Evolutionary conservation across 2,888 invertebrate genomes (phyloP).

Genomic region (Brachyptera risi): DNA sequence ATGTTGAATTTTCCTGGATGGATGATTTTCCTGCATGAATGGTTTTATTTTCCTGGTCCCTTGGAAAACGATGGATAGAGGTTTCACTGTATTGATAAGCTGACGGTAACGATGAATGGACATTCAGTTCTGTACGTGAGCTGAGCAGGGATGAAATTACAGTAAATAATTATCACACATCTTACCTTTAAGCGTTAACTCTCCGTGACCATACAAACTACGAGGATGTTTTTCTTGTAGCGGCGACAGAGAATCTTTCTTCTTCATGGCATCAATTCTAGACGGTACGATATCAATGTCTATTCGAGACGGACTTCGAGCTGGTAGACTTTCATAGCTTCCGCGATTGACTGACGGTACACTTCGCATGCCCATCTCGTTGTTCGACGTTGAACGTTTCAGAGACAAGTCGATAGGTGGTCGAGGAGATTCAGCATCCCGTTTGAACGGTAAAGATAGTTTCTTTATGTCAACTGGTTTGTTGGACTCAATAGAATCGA

Average conservation of each 20-base stretch:
- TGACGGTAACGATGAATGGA: too few relatives aligned
- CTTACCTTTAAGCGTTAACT: conserved; percentile 42
- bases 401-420: background rate
- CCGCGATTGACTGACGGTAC: background rate
- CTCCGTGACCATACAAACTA: conserved; percentile 33
- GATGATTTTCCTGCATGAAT: too few relatives aligned
- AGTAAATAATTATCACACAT: too few relatives aligned
- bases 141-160: too few relatives aligned
- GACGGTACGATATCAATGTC: conserved; percentile 42
- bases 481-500: background rate
- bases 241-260: conserved; percentile 33
- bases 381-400: conserved; percentile 10
- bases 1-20: too few relatives aligned
- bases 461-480: background rate
- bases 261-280: background rate
- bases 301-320: conserved; percentile 35
- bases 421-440: background rate
- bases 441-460: background rate
- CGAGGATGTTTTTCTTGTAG: conserved; percentile 46
- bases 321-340: conserved; percentile 23
- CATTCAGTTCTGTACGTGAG: too few relatives aligned
- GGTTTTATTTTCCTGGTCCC: too few relatives aligned
- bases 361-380: background rate
- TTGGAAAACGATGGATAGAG: too few relatives aligned
- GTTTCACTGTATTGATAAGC: too few relatives aligned